phyloP scores from a whole-genome alignment of 2,888 invertebrate genomes.

The Malachius bipustulatus region DNA sequence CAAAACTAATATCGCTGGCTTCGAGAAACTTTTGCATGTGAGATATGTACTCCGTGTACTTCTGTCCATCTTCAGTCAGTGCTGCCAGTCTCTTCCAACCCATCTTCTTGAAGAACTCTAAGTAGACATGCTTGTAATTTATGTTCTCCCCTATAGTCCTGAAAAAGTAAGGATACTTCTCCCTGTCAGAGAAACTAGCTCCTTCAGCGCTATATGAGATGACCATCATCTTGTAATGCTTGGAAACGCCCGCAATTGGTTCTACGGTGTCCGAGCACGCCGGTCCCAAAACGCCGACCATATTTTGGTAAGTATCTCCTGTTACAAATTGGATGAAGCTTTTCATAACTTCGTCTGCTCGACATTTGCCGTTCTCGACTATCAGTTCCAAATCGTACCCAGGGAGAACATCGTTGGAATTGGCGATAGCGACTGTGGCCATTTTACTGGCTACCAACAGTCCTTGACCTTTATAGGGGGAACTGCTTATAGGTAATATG shows the following conservation, averaged over 20 bases:
- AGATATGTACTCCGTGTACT: constrained; percentile 65
- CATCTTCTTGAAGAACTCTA: constrained; percentile 45
- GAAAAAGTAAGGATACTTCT: constrained; percentile 66
- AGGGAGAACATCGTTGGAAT: constrained; percentile 42
- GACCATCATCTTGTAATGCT: constrained; percentile 57
- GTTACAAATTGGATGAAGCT: constrained; percentile 59
- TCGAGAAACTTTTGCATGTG: constrained; percentile 55
- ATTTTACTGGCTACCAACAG: constrained; percentile 48
- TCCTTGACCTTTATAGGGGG: constrained; percentile 46
- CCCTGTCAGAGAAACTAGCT: constrained; percentile 54
- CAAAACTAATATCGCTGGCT: constrained; percentile 49
- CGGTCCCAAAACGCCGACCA: constrained; percentile 65
- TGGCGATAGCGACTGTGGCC: constrained; percentile 53
- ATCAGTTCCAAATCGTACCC: constrained; percentile 49
- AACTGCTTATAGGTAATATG: constrained; percentile 50
- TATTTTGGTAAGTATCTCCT: constrained; percentile 40
- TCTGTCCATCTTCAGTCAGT: constrained; percentile 67
- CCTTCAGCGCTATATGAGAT: constrained; percentile 73
- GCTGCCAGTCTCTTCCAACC: constrained; percentile 64
- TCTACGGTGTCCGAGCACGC: constrained; percentile 74
- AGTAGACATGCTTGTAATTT: constrained; percentile 56
- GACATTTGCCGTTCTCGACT: constrained; percentile 54
- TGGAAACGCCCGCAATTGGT: constrained; percentile 64
- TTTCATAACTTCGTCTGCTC: constrained; percentile 61
- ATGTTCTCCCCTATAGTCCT: constrained; percentile 68